phyloP scores from a whole-genome alignment of 2,113 vertebrate species.

The Microcebus jonahi region DNA sequence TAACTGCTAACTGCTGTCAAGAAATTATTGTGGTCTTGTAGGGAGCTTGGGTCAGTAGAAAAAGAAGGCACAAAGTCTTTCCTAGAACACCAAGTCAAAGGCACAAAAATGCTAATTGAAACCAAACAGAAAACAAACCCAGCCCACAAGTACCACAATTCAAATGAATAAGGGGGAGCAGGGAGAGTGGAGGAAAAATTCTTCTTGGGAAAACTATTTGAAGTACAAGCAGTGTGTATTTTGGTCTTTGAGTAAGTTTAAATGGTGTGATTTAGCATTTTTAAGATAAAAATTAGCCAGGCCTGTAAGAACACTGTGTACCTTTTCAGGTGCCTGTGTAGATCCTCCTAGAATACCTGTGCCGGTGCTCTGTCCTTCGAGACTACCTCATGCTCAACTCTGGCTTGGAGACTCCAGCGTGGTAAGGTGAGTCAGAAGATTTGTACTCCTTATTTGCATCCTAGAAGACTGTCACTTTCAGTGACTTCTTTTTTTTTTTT shows the following conservation, averaged over 20 bases:
- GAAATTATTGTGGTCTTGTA: background rate
- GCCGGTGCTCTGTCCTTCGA: background rate
- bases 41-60: background rate
- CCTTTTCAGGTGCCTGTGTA: conserved; percentile 46
- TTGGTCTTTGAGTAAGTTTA: conserved; percentile 20
- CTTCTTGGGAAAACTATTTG: background rate
- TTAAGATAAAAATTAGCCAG: background rate
- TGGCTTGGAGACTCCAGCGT: background rate
- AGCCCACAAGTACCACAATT: background rate
- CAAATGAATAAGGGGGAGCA: background rate
- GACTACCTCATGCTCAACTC: conserved; percentile 30
- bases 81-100: background rate
- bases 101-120: conserved; percentile 35
- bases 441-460: background rate
- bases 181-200: background rate
- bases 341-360: background rate
- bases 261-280: background rate
- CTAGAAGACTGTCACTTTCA: background rate
- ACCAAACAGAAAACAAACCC: conserved; percentile 21
- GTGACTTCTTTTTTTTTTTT: background rate
- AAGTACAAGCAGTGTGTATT: background rate
- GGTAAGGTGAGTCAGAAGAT: conserved; percentile 19
- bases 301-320: background rate
- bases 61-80: background rate
- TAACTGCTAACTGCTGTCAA: conserved; percentile 23